These are phyloP conservation scores for Palythoa heliodiscus DNA, from an alignment of 92 coral and sea anemone genomes.

Conservation along the genomic window DNA sequence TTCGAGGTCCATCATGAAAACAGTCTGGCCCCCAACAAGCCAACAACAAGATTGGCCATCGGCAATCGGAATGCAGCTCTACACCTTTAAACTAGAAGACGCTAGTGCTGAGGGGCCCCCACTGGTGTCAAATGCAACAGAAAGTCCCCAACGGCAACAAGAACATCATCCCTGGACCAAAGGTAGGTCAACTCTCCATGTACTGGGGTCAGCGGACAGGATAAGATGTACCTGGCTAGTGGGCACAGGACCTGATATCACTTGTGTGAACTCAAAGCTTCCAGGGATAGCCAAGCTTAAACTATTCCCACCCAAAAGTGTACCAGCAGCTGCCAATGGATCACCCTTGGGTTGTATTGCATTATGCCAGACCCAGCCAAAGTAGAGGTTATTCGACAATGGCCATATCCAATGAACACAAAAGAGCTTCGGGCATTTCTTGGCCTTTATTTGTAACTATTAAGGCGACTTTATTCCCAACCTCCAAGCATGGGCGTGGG, in stretches of 20 bases:
- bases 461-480: conserved; percentile 52
- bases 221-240: conserved; percentile 38
- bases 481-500: conserved; percentile 44
- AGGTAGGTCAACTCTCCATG: conserved; percentile 42
- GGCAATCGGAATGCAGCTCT: neutral
- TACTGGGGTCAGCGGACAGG: conserved; percentile 16
- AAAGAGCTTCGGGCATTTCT: conserved; percentile 56
- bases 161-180: conserved; percentile 33
- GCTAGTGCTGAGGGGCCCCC: conserved; percentile 32
- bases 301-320: conserved; percentile 37
- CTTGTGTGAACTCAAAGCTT: conserved; percentile 35
- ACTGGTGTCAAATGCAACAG: conserved; percentile 39
- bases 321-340: conserved; percentile 45
- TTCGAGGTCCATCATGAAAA: conserved; percentile 8
- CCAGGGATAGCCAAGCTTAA: conserved; percentile 34
- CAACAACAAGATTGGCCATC: no score
- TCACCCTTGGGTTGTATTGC: conserved; percentile 6
- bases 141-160: conserved; percentile 40
- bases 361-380: conserved; percentile 41
- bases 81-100: conserved; percentile 39
- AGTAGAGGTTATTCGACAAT: conserved; percentile 28
- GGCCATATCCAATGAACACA: conserved; percentile 51
- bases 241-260: conserved; percentile 53
- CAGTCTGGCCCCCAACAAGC: conserved; percentile 20
- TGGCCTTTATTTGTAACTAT: conserved; percentile 57